Evolutionary conservation across 2,113 vertebrate species (phyloP).

Genomic region (Tringa solitaria): DNA sequence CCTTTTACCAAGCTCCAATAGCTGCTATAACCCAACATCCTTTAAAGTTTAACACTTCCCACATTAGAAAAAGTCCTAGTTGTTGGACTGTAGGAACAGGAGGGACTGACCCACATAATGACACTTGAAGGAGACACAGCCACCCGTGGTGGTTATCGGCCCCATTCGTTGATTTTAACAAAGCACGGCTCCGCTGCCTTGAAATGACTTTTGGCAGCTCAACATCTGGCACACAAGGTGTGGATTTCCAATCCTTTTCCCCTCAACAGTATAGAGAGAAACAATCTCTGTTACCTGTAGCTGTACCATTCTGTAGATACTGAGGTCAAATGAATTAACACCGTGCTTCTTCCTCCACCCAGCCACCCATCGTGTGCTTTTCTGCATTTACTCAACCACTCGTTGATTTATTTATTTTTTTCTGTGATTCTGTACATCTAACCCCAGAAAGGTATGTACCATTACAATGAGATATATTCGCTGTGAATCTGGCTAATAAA

Average conservation of each 20-base stretch:
- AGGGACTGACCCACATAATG: neutral
- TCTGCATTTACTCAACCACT: neutral
- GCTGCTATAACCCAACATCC: neutral
- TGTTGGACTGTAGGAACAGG: neutral
- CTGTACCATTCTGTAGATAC: neutral
- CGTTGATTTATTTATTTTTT: neutral
- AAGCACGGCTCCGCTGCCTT: neutral
- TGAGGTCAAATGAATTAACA: neutral
- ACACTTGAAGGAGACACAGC: neutral
- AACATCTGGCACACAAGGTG: neutral
- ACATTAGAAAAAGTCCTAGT: neutral
- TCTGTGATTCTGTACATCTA: neutral
- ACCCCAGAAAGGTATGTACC: neutral
- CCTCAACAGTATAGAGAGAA: neutral
- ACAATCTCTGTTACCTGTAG: neutral
- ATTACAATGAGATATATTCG: neutral
- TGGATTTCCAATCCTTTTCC: neutral
- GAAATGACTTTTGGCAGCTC: neutral
- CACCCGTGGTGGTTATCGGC: accelerated
- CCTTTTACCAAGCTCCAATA: neutral
- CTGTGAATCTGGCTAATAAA: neutral
- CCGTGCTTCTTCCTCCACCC: neutral
- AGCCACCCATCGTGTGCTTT: neutral
- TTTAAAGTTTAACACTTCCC: neutral
- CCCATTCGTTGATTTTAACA: accelerated